These are phyloP conservation scores for Conger conger DNA, from an alignment of 2,113 vertebrate species.

Conservation along the genomic window DNA sequence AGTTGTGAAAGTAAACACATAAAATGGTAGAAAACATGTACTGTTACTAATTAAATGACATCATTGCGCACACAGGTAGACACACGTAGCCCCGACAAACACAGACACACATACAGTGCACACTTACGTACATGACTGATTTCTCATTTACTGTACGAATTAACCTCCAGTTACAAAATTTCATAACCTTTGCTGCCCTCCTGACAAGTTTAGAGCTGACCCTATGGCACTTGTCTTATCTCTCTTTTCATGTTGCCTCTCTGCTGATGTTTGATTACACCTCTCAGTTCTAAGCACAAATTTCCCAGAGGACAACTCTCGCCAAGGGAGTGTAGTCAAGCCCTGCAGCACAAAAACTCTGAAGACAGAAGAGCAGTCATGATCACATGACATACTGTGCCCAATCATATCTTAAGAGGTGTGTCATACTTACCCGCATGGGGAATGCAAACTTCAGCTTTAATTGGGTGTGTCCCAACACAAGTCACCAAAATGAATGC, in stretches of 20 bases:
- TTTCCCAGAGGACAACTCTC: slow-evolving; percentile 36
- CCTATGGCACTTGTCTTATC: slow-evolving; percentile 37
- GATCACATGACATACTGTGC: neutral
- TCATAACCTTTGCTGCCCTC: slow-evolving; percentile 20
- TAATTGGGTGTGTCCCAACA: neutral
- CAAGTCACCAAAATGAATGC: neutral
- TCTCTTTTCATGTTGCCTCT: slow-evolving; percentile 37
- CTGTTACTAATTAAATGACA: neutral
- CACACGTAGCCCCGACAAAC: neutral
- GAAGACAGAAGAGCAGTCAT: neutral
- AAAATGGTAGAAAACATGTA: neutral
- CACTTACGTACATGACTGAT: neutral
- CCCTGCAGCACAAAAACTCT: neutral
- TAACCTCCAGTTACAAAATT: slow-evolving; percentile 21
- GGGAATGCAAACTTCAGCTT: neutral
- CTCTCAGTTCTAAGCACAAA: slow-evolving; percentile 34
- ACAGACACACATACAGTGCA: slow-evolving; percentile 20
- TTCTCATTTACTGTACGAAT: slow-evolving; percentile 7
- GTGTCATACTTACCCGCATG: neutral
- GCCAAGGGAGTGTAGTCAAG: slow-evolving; percentile 1
- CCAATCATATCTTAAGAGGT: neutral
- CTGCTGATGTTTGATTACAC: slow-evolving; percentile 29
- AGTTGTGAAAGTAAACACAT: no score
- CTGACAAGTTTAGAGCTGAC: slow-evolving; percentile 24
- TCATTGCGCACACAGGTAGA: neutral